phyloP scores from a whole-genome alignment of 1,140 invertebrate species.

The Drosophila pruinosa region DNA sequence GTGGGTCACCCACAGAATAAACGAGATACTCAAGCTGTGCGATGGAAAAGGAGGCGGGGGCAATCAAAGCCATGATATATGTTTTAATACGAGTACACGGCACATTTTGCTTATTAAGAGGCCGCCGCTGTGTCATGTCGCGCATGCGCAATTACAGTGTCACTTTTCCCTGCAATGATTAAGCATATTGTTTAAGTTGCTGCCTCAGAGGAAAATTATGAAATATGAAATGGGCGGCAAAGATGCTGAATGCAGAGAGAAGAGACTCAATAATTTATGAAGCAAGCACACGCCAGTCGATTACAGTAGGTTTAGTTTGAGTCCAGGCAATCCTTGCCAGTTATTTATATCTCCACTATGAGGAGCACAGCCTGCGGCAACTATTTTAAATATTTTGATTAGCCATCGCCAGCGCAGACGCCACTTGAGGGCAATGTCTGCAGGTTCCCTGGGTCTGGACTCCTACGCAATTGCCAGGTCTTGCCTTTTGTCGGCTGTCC shows the following conservation, averaged over 20 bases:
- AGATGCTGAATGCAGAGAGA: neutral
- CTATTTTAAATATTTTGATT: slow-evolving; percentile 78
- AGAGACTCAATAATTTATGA: slow-evolving; percentile 45
- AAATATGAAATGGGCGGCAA: slow-evolving; percentile 38
- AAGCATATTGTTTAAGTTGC: slow-evolving; percentile 67
- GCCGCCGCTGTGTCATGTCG: slow-evolving; percentile 64
- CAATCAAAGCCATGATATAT: slow-evolving; percentile 59
- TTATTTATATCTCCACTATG: slow-evolving; percentile 54
- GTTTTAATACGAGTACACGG: slow-evolving; percentile 6
- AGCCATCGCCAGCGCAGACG: slow-evolving; percentile 52
- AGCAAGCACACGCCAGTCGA: slow-evolving; percentile 34
- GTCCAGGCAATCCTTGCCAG: slow-evolving; percentile 31
- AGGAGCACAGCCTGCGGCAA: slow-evolving; percentile 46
- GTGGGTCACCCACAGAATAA: slow-evolving; percentile 32
- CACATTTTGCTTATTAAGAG: slow-evolving; percentile 55
- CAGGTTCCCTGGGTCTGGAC: slow-evolving; percentile 12
- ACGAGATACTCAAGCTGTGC: neutral
- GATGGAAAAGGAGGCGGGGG: neutral
- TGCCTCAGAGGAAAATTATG: slow-evolving; percentile 65
- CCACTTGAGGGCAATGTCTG: slow-evolving; percentile 40
- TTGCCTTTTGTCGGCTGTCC: neutral
- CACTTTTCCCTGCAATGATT: slow-evolving; percentile 48
- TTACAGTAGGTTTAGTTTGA: slow-evolving; percentile 9
- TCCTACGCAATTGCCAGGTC: slow-evolving; percentile 39
- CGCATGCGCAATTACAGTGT: slow-evolving; percentile 71